These are phyloP conservation scores for Thaumetopoea pityocampa DNA, from an alignment of 1,140 invertebrate genomes.

Conservation along the genomic window DNA sequence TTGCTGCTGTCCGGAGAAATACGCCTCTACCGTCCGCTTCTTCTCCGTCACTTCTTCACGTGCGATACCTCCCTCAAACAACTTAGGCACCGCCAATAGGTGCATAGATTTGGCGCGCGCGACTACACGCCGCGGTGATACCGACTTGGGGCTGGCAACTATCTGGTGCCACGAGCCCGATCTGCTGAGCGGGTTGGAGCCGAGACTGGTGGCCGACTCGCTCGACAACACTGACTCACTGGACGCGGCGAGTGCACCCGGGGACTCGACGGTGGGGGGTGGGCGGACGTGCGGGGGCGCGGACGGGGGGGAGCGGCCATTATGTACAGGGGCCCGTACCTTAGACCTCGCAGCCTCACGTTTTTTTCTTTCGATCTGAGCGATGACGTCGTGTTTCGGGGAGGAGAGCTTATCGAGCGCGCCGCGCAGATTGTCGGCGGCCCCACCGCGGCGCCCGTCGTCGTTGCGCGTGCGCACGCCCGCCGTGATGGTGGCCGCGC, in stretches of 20 bases:
- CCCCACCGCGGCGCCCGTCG: conserved; percentile 58
- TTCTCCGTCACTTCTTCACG: conserved; percentile 84
- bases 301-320: conserved; percentile 42
- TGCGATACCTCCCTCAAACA: conserved; percentile 86
- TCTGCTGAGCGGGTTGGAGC: conserved; percentile 78
- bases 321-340: conserved; percentile 37
- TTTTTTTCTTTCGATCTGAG: conserved; percentile 50
- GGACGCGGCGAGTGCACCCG: conserved; percentile 36
- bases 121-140: conserved; percentile 67
- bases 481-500: conserved; percentile 77
- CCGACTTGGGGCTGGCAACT: conserved; percentile 41
- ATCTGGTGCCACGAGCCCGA: conserved; percentile 88
- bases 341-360: conserved; percentile 34
- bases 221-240: conserved; percentile 44
- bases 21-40: conserved; percentile 87
- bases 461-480: conserved; percentile 70
- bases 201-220: conserved; percentile 46
- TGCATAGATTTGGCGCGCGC: conserved; percentile 84
- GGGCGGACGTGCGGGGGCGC: conserved; percentile 68
- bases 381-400: conserved; percentile 48
- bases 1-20: conserved; percentile 78
- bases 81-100: conserved; percentile 81
- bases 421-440: conserved; percentile 73
- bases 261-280: conserved; percentile 39
- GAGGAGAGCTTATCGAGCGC: conserved; percentile 67